phyloP scores from a whole-genome alignment of 1,140 invertebrate species.

The Battus philenor region DNA sequence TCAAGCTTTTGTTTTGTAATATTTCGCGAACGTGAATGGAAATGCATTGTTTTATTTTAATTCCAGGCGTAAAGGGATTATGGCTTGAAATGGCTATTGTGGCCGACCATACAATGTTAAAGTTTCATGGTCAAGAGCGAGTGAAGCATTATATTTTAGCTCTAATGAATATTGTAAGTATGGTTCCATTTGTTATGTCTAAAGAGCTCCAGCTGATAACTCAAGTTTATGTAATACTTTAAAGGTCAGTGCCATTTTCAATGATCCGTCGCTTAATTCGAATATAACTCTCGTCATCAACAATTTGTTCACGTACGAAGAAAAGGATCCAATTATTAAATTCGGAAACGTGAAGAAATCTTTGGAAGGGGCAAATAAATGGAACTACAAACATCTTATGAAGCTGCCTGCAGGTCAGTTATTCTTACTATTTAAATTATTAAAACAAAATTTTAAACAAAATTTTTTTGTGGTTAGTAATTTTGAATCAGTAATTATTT shows the following conservation, averaged over 20 bases:
- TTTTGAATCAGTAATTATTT: no score
- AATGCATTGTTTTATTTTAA: constrained; percentile 36
- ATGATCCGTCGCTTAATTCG: constrained; percentile 81
- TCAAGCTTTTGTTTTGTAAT: constrained; percentile 9
- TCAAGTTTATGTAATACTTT: constrained; percentile 62
- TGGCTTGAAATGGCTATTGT: constrained; percentile 84
- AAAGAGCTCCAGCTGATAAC: constrained; percentile 32
- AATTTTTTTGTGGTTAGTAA: no score
- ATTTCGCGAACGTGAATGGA: constrained; percentile 3
- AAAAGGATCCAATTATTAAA: constrained; percentile 78
- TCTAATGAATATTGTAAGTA: constrained; percentile 85
- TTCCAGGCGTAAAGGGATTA: constrained; percentile 62
- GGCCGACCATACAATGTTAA: constrained; percentile 82
- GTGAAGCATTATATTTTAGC: constrained; percentile 84
- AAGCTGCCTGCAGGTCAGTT: constrained; percentile 56
- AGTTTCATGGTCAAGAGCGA: constrained; percentile 81
- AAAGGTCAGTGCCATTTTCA: constrained; percentile 84
- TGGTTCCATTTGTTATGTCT: constrained; percentile 28
- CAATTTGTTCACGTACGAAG: constrained; percentile 79
- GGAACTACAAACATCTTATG: constrained; percentile 81
- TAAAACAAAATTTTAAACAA: no score
- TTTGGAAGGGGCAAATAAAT: constrained; percentile 85
- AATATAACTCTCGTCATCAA: constrained; percentile 82
- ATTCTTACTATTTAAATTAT: no score
- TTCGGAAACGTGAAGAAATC: constrained; percentile 82